Evolutionary conservation across 2,797 vertebrate species (phyloP).

Genomic region (Macropus fuliginosus): DNA sequence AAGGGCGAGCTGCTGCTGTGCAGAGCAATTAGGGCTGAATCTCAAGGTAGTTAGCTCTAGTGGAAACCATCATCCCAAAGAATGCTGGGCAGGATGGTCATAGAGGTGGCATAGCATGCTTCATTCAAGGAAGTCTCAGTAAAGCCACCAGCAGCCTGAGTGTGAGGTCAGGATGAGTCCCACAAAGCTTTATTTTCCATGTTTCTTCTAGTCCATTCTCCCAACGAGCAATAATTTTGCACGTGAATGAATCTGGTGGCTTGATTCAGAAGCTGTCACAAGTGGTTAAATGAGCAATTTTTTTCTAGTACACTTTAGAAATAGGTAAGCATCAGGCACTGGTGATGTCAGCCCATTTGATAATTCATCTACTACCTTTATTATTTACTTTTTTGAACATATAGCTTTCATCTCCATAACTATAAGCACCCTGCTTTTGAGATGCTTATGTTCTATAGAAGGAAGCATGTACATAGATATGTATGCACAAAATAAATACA

Average conservation of each 20-base stretch:
- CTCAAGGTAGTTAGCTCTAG: background rate
- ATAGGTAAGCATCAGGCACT: background rate
- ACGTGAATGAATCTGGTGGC: constrained; percentile 21
- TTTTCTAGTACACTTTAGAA: background rate
- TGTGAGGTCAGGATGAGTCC: background rate
- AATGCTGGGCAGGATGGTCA: constrained; percentile 48
- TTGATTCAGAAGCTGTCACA: constrained; percentile 29
- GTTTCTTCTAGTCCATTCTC: constrained; percentile 63
- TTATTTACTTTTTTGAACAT: background rate
- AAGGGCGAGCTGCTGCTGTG: constrained; percentile 33
- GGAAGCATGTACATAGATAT: background rate
- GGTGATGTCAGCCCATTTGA: background rate
- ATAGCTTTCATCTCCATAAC: background rate
- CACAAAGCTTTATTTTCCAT: constrained; percentile 24
- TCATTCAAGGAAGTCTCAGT: background rate
- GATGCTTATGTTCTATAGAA: background rate
- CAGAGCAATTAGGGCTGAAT: background rate
- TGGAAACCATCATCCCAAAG: background rate
- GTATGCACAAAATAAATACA: background rate
- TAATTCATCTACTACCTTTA: background rate
- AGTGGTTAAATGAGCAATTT: background rate
- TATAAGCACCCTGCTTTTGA: background rate
- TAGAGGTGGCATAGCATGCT: background rate
- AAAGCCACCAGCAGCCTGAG: background rate
- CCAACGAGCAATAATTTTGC: constrained; percentile 19